A percentile compares a stretch with the other conserved stretches of the same genome.
Conservation (phyloP, 2,888 invertebrate species). For the Abrostola triplasia region DNA sequence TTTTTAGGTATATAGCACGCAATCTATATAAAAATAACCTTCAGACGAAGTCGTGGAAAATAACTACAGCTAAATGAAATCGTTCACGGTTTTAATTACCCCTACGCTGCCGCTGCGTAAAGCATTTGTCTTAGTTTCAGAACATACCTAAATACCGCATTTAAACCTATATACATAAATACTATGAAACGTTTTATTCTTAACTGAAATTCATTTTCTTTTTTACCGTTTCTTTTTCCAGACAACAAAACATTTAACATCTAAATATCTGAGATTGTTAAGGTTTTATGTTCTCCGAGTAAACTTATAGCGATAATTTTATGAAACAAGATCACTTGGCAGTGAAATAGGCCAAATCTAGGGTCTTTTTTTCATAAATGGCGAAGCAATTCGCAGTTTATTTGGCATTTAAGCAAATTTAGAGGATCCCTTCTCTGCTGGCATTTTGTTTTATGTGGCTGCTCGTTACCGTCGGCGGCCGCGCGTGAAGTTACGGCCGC, state of each 20-base stretch:
- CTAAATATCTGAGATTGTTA: conserved; percentile 28
- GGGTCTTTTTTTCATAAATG: conserved; percentile 82
- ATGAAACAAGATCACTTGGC: conserved; percentile 47
- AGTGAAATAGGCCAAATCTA: conserved; percentile 60
- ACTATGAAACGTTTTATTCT: conserved; percentile 5
- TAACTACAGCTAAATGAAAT: conserved; percentile 54
- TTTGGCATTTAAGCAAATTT: conserved; percentile 87
- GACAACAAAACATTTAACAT: conserved; percentile 27
- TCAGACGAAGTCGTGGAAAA: conserved; percentile 53
- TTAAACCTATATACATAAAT: not conserved
- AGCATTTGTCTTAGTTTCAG: conserved; percentile 31
- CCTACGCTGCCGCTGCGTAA: conserved; percentile 25
- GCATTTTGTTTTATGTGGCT: conserved; percentile 87
- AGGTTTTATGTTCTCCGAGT: conserved; percentile 30
- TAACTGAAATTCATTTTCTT: conserved; percentile 8
- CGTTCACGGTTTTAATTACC: conserved; percentile 59
- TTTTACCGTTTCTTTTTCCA: conserved; percentile 7
- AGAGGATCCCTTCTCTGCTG: conserved; percentile 83
- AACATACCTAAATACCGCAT: conserved; percentile 16
- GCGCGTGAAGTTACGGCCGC: conserved; percentile 87
- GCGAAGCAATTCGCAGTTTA: conserved; percentile 86
- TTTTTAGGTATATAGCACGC: conserved; percentile 64
- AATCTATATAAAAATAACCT: conserved; percentile 64
- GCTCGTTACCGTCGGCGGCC: conserved; percentile 86
- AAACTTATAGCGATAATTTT: conserved; percentile 44